Evolutionary conservation across 2,113 vertebrate genomes (phyloP), one percentile per base, ranked within the genome.

Genomic region (Nipponia nippon): DNA sequence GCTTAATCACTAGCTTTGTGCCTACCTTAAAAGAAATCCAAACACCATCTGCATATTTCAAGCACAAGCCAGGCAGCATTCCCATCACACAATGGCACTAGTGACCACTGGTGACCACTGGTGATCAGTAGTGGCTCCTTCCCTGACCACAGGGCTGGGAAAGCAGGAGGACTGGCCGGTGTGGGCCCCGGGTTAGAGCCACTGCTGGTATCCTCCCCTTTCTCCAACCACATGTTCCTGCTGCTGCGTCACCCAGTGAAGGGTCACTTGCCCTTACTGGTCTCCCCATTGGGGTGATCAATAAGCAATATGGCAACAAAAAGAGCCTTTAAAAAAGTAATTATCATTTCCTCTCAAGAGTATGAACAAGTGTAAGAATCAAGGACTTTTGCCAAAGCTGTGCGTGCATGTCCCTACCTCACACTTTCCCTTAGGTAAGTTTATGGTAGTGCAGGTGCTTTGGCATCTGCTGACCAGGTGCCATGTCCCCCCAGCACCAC

Each of bases 141-240:
- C 36, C 16, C 72, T 4, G 3, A 5, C 9, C 16, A 14, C 29
- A 5, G 9, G 49, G 29, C n/a, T 55, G 38, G 38, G 23, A 25
- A 58, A 40, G 89, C n/a, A 65, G 44, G 56, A 66, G 78, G 30
- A 30, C 14, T 13, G 62, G 40, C 16, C 0, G 0, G 15, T 15
- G 42, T 38, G 70, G 42, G 49, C 59, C 22, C 56, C 6, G 16
- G 29, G 21, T 52, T 1, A 23, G 19, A 16, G 58, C 38, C 75
- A 16, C 59, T 65, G 71, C 72, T 76, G 50, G 17, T 80, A 53
- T 38, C 25, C 18, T 49, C 9, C 14, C 16, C 12, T 16, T 36
- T 30, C 53, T 76, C 46, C 6, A 3, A 5, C 7, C 22, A 12
- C 0, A 2, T 56, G 10, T 5, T 63, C 44, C 30, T 5, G 2